phyloP scores from a whole-genome alignment of 1,140 invertebrate species.

The Saxidomus purpurata region DNA sequence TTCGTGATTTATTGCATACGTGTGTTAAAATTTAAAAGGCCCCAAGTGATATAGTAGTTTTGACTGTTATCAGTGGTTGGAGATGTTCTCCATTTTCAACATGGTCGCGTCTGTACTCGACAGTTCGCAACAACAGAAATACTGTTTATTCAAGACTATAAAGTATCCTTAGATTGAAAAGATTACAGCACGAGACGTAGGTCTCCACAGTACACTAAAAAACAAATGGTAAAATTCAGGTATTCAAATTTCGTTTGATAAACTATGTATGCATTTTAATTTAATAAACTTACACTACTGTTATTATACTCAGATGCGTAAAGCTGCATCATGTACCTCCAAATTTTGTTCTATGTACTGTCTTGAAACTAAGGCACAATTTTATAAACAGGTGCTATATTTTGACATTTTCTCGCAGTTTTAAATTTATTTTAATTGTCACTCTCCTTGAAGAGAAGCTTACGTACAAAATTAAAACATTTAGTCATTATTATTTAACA shows the following conservation, averaged over 20 bases:
- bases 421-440: too few relatives aligned
- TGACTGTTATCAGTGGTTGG: conserved; percentile 29
- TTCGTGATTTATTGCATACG: conserved; percentile 39
- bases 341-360: too few relatives aligned
- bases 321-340: too few relatives aligned
- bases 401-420: too few relatives aligned
- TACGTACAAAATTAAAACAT: too few relatives aligned
- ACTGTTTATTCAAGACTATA: conserved; percentile 3
- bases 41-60: conserved; percentile 35
- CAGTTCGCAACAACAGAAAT: neutral
- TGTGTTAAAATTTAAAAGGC: conserved; percentile 61
- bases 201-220: neutral
- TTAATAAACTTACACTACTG: too few relatives aligned
- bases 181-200: neutral
- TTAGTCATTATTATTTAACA: too few relatives aligned
- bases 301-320: too few relatives aligned
- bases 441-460: too few relatives aligned
- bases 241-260: neutral
- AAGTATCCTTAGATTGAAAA: conserved; percentile 18
- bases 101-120: neutral
- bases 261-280: too few relatives aligned
- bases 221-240: neutral
- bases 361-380: too few relatives aligned
- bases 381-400: too few relatives aligned
- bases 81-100: conserved; percentile 6